Evolutionary conservation across 2,797 vertebrate species (phyloP).

Genomic region (Aldrovandia affinis): DNA sequence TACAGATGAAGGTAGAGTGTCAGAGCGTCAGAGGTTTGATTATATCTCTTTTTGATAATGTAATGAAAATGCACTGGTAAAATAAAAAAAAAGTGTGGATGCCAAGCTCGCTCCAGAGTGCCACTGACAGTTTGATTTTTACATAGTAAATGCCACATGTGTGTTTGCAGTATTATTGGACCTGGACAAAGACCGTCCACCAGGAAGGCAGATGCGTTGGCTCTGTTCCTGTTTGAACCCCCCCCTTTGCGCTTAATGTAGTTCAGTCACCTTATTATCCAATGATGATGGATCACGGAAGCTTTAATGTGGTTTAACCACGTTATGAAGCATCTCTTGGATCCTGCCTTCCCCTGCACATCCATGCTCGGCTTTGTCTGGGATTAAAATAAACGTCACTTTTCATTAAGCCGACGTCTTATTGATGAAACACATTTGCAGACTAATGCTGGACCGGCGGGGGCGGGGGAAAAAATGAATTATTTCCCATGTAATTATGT

Average conservation of each 20-base stretch:
- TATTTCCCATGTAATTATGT: slow-evolving; percentile 32
- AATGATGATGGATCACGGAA: slow-evolving; percentile 14
- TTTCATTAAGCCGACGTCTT: slow-evolving; percentile 25
- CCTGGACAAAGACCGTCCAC: background rate
- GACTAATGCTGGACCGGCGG: background rate
- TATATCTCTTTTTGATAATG: background rate
- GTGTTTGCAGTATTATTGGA: background rate
- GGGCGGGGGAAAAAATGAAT: background rate
- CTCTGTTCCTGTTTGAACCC: background rate
- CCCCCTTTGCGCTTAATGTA: background rate
- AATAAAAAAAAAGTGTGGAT: background rate
- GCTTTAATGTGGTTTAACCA: slow-evolving; percentile 18
- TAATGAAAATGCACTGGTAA: background rate
- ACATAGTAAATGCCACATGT: background rate
- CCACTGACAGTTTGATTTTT: background rate
- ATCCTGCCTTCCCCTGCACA: slow-evolving; percentile 6
- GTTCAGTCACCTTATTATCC: background rate
- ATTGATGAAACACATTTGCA: slow-evolving; percentile 26
- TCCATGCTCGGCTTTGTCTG: slow-evolving; percentile 7
- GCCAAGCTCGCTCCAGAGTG: background rate
- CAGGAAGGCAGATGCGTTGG: background rate
- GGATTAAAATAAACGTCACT: slow-evolving; percentile 22
- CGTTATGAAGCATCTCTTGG: background rate
- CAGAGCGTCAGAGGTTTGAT: background rate
- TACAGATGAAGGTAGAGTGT: background rate